Base-by-base conservation (phyloP, 2,113 vertebrate genomes). In the Alosa alosa region DNA sequence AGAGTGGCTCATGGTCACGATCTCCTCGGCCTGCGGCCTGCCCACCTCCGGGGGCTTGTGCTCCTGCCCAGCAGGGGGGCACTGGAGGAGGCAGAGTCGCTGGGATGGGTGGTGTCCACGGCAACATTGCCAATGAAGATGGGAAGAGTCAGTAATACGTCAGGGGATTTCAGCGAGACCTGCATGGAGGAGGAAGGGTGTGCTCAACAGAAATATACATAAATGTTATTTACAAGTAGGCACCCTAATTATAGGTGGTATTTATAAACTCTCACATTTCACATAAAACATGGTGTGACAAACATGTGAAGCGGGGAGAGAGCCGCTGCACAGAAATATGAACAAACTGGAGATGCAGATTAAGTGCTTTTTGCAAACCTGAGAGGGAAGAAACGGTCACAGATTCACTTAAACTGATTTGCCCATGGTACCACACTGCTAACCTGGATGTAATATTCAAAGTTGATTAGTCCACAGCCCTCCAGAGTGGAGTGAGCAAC, bases 361-460 rank as follows among this genome's bases (percentile, higher is more conserved):
- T 41, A 44, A 10, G 25, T 1, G 0, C 72, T 39, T 78, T 78
- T 17, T 39, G n/a, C 60, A 25, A 64, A 6, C 60, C 60, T 7
- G 60, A n/a, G 7, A 72, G 7, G 64, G 64, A 72, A 72, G 25
- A 72, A 72, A 36, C 72, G 39, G 72, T 39, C 41, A 44, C 41
- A 39, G 36, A 7, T 44, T 39, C 72, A 78, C 72, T 44, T 44
- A 39, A 4, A 60, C 20, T 20, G 18, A 60, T 6, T 60, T 4
- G 0, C 20, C 36, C 31, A 52, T 44, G 41, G 41, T 44, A 4
- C 41, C 52, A 60, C 20, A 49, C 17, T 11, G 82, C 93, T 93
- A 90, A 98, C 98, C 91, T 98, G 97, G 83, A 99, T 94, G 83
- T 95, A 99, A 91, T 99, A 99, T 85, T 97, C 96, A 0, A 99